Base-by-base conservation (phyloP, 2,888 invertebrate genomes). In the Nomada goodeniana region DNA sequence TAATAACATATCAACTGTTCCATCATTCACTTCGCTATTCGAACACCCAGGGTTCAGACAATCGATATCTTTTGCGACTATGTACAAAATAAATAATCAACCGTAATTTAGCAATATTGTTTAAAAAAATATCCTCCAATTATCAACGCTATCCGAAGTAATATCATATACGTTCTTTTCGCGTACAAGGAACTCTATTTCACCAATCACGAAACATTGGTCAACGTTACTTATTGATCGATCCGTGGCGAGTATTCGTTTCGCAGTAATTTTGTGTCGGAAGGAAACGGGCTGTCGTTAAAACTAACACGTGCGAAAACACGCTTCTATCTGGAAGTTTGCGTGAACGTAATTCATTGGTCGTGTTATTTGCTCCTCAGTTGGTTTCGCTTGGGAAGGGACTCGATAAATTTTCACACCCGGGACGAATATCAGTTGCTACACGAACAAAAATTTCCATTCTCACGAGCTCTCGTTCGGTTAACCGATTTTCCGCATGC, bases 401-500 rank as follows among this genome's bases (percentile, higher is more conserved):
- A 65, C 65, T 69, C 26, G 36, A 36, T 36, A 36, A 59, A 44
- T 26, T 63, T 57, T 44, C 53, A 55, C 18, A 36, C 18, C 4
- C 36, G 47, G 23, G 36, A 50, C n/a, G 47, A 67, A 26, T 36
- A 36, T 7, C 47, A 15, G n/a, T 60, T 79, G n/a, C 15, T 26
- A 20, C 50, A 42, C n/a, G 36, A 36, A 36, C 36, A 74, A 65
- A 64, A 59, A 81, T 70, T 76, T 80, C 42, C 42, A 20, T 4
- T 44, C 36, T 36, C 20, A 36, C 20, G 23, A 7, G 15, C 20
- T n/a, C 36, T 29, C 29, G 61, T 65, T 57, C 23, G n/a, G 67
- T 20, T 47, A 72, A 80, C 57, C 59, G 42, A 67, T 81, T 71
- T 76, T 57, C 47, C 61, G 9, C 29, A 36, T 29, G 23, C 23